A percentile compares a stretch with the other conserved stretches of the same genome.
Conservation (phyloP, 2,888 invertebrate genomes). For the Anticlea derivata region DNA sequence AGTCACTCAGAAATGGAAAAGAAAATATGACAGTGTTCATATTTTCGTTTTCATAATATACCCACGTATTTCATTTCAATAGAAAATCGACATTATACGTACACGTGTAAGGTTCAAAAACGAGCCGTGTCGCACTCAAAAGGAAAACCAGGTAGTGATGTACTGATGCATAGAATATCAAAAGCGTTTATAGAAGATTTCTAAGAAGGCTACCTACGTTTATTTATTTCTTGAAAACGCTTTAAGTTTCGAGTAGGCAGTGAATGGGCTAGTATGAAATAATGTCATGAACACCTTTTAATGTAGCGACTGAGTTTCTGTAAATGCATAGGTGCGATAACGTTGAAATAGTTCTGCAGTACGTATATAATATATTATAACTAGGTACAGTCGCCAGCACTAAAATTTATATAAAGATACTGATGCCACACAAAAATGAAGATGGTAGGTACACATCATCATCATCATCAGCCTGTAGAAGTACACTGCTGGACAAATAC, state of each 20-base stretch:
- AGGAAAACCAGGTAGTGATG: slow-evolving; percentile 17
- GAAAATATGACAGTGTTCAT: slow-evolving; percentile 2
- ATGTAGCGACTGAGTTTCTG: too few species aligned
- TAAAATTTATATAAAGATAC: too few species aligned
- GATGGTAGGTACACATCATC: too few species aligned
- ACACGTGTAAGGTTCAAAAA: slow-evolving; percentile 1
- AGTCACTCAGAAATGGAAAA: not conserved
- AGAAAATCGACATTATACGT: slow-evolving; percentile 1
- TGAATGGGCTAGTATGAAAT: slow-evolving; percentile 4
- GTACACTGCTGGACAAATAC: too few species aligned
- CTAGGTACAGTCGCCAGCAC: too few species aligned
- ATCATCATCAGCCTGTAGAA: too few species aligned
- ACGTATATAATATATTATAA: too few species aligned
- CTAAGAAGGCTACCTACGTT: slow-evolving; percentile 14
- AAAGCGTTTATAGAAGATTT: slow-evolving; percentile 21
- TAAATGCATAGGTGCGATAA: too few species aligned
- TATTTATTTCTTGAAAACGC: slow-evolving; percentile 18
- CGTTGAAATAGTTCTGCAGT: too few species aligned
- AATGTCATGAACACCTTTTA: too few species aligned
- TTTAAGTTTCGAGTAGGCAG: slow-evolving; percentile 6
- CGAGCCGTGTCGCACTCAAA: slow-evolving; percentile 2
- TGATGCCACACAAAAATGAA: too few species aligned
- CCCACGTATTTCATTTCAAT: not conserved
- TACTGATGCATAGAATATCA: slow-evolving; percentile 21
- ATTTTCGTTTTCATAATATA: too few species aligned